phyloP scores from a whole-genome alignment of 2,888 invertebrate genomes.

The Hyles lineata region DNA sequence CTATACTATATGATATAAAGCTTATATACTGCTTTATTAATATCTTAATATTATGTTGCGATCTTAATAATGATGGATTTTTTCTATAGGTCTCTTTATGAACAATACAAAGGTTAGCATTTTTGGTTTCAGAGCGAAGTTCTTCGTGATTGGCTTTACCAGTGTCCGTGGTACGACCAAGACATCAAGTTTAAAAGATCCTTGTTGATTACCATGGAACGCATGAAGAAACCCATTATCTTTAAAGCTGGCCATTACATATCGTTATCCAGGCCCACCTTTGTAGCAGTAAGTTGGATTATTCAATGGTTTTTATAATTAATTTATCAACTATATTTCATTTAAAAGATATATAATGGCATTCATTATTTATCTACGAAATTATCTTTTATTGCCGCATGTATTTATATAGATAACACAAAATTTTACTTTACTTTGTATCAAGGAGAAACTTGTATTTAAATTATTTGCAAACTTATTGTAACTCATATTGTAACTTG shows the following conservation, averaged over 20 bases:
- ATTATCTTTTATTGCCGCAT: background rate
- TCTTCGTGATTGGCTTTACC: constrained; percentile 78
- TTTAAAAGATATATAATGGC: background rate
- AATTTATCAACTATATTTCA: background rate
- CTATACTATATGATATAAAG: no score
- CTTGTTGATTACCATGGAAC: constrained; percentile 79
- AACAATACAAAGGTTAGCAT: background rate
- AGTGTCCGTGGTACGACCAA: constrained; percentile 84
- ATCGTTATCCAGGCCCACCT: constrained; percentile 79
- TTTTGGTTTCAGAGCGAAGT: constrained; percentile 67
- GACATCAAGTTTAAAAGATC: constrained; percentile 65
- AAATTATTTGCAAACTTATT: no score
- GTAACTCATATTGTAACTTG: no score
- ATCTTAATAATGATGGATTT: no score
- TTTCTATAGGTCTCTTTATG: background rate
- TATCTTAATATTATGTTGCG: no score
- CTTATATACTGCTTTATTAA: no score
- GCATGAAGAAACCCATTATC: constrained; percentile 76
- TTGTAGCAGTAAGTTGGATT: constrained; percentile 71
- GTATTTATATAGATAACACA: no score
- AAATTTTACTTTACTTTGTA: no score
- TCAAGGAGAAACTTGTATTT: no score
- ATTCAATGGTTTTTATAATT: no score
- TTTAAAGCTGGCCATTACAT: constrained; percentile 83
- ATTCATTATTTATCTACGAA: background rate